Conservation (phyloP, 2,888 invertebrate species). For the Meliscaeva auricollis region DNA sequence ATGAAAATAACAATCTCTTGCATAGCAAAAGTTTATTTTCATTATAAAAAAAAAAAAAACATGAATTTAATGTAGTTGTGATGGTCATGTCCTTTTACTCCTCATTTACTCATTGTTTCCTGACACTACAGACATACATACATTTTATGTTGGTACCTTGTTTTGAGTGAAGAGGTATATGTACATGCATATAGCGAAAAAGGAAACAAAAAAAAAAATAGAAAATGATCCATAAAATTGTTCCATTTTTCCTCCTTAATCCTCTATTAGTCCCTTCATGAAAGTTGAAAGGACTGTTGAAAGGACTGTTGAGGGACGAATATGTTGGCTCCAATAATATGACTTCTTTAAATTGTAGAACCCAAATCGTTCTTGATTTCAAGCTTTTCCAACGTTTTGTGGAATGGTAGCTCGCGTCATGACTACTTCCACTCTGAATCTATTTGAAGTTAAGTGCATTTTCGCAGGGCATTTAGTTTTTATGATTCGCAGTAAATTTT, state of each 20-base stretch:
- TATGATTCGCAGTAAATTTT: conserved; percentile 47
- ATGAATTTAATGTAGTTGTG: neutral
- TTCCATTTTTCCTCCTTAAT: conserved; percentile 32
- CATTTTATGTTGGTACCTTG: too few species aligned
- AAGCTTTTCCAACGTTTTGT: conserved; percentile 15
- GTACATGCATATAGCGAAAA: neutral
- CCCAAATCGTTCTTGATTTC: conserved; percentile 18
- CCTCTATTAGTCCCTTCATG: conserved; percentile 48
- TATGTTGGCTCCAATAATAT: conserved; percentile 49
- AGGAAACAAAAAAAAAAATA: neutral
- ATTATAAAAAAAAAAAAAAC: too few species aligned
- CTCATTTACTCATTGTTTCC: neutral
- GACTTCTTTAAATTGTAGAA: conserved; percentile 38
- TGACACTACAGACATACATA: neutral
- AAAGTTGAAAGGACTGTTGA: conserved; percentile 8
- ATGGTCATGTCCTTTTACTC: neutral
- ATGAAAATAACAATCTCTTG: too few species aligned
- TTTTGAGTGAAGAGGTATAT: neutral
- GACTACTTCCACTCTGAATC: neutral
- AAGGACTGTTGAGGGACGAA: conserved; percentile 2
- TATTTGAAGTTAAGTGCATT: conserved; percentile 67
- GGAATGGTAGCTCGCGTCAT: conserved; percentile 5
- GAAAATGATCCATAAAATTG: conserved; percentile 45
- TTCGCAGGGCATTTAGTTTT: conserved; percentile 62
- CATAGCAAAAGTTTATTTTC: too few species aligned